Evolutionary conservation across 2,888 invertebrate species (phyloP).

Genomic region (Apoderus coryli): DNA sequence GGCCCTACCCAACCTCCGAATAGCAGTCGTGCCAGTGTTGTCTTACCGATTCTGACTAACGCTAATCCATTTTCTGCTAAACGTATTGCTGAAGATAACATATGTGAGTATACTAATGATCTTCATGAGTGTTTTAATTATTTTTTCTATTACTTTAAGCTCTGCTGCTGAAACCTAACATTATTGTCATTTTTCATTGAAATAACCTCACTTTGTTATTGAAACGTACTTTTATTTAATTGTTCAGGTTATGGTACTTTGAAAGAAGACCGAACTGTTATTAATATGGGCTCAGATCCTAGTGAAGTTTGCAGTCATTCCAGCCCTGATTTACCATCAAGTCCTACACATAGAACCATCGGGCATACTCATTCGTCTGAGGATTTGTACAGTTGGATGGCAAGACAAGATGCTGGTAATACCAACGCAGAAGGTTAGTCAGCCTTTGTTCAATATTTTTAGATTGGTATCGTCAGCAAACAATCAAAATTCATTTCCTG

Average conservation of each 20-base stretch:
- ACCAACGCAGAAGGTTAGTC: constrained; percentile 19
- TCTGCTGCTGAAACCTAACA: constrained; percentile 1
- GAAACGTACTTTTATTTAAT: too few species aligned
- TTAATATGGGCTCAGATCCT: constrained; percentile 52
- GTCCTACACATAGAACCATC: constrained; percentile 28
- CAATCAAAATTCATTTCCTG: too few species aligned
- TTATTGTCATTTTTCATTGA: not conserved
- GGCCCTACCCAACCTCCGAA: constrained; percentile 41
- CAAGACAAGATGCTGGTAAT: constrained; percentile 46
- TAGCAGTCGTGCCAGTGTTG: constrained; percentile 61
- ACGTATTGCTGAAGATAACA: constrained; percentile 37
- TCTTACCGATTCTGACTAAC: constrained; percentile 51
- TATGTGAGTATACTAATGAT: constrained; percentile 22
- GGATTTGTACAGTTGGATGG: constrained; percentile 94
- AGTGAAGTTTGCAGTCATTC: constrained; percentile 37
- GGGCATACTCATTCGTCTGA: constrained; percentile 36
- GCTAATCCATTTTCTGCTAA: constrained; percentile 39
- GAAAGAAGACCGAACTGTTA: constrained; percentile 44
- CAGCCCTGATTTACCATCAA: constrained; percentile 30
- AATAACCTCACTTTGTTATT: not conserved
- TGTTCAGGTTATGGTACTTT: constrained; percentile 68
- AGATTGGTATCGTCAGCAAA: too few species aligned
- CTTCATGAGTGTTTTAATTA: constrained; percentile 1
- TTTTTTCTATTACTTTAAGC: constrained; percentile 4
- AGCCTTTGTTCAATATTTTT: constrained; percentile 8